Evolutionary conservation across 2,797 vertebrate species (phyloP), one percentile per base, ranked within the genome.

Genomic region (Ctenopoma kingsleyae): DNA sequence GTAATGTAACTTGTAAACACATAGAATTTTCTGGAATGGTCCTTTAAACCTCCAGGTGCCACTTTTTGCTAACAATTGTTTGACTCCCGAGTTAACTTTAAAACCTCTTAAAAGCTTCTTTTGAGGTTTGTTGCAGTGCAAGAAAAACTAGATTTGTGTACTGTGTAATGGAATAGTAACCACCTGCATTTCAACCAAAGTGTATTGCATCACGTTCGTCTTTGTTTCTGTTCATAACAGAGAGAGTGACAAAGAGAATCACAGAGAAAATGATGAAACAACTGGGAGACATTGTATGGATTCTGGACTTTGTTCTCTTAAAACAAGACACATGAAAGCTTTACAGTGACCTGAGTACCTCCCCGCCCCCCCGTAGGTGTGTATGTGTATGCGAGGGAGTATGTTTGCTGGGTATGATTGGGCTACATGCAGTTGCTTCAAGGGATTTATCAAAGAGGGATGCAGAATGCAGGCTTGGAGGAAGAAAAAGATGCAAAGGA

Each of bases 301-400:
- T 76, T 72, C 62, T 47, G 51, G 58, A 76, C 74, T 87, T 81
- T 73, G 74, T 84, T 81, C 60, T 80, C 35, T 61, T 55, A 38
- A 80, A 83, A 55, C 25, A 60, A 52, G 23, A 78, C 8, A 78
- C 27, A 75, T 76, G 30, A 82, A 80, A 81, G 68, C 30, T 13
- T 25, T 19, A 0, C 16, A 0, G 15, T 83, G 80, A 88, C 79
- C 84, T 13, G 0, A n/a, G 25, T 44, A 5, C 35, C 38, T 63
- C 43, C 48, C 30, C 41, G 50, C 27, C 27, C 27, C 6, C 27
- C 27, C 12, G 8, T 23, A 35, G 16, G n/a, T 15, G 38, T 59
- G 10, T 47, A 47, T 49, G 25, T 58, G 32, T 9, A 27, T 48
- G 36, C 1, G 6, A 23, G 56, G 43, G 22, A 32, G 54, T 67